Evolutionary conservation across 2,888 invertebrate species (phyloP).

Genomic region (Yponomeuta sedellus): DNA sequence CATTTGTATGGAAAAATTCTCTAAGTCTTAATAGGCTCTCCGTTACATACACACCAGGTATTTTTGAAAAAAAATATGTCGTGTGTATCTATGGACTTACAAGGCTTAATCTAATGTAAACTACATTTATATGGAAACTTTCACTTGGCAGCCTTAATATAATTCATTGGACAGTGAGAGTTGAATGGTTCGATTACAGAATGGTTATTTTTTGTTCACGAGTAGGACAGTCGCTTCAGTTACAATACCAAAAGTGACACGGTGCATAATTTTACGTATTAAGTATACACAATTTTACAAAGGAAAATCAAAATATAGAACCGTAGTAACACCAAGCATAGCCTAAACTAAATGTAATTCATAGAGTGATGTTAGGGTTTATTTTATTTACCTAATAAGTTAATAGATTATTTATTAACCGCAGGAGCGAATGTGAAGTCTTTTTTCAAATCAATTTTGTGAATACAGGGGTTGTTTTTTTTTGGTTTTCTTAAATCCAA

Average conservation of each 20-base stretch:
- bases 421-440: conserved; percentile 30
- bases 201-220: too few relatives aligned
- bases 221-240: too few relatives aligned
- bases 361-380: conserved; percentile 71
- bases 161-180: too few relatives aligned
- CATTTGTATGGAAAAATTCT: too few relatives aligned
- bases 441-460: neutral
- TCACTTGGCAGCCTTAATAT: too few relatives aligned
- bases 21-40: too few relatives aligned
- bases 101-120: too few relatives aligned
- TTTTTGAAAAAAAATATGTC: too few relatives aligned
- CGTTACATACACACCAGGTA: too few relatives aligned
- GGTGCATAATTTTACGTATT: neutral
- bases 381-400: conserved; percentile 58
- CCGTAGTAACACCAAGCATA: conserved; percentile 73
- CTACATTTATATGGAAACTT: too few relatives aligned
- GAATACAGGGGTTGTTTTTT: neutral
- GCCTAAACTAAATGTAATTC: conserved; percentile 64
- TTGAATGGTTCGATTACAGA: too few relatives aligned
- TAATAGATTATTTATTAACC: conserved; percentile 41
- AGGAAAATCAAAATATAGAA: conserved; percentile 33
- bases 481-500: neutral
- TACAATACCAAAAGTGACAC: neutral
- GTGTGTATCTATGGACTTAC: too few relatives aligned
- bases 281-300: neutral